Percentiles rank a stretch among this genome's conserved stretches.
These are phyloP conservation scores for Mythimna impura DNA, from an alignment of 2,888 invertebrate genomes.

Conservation along the genomic window DNA sequence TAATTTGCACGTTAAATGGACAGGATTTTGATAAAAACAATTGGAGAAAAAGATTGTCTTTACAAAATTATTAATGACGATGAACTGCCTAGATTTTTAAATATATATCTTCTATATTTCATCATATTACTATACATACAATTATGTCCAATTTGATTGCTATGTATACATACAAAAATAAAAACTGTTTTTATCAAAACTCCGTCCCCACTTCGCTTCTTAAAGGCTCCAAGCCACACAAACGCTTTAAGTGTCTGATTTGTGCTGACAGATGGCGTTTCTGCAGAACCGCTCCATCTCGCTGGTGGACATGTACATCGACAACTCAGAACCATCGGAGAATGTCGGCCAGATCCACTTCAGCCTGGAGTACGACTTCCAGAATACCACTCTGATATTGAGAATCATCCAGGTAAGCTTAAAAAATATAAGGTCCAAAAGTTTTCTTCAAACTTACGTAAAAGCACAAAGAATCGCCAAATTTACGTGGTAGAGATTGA, in stretches of 20 bases:
- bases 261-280: slow-evolving; percentile 91
- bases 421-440: neutral
- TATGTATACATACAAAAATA: neutral
- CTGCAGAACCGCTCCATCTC: slow-evolving; percentile 97
- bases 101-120: too few species aligned
- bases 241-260: slow-evolving; percentile 78
- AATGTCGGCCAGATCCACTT: slow-evolving; percentile 98
- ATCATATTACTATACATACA: too few species aligned
- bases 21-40: slow-evolving; percentile 42
- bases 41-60: neutral
- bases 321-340: slow-evolving; percentile 97
- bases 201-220: slow-evolving; percentile 27
- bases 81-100: too few species aligned
- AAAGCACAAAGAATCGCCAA: too few species aligned
- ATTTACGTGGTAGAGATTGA: too few species aligned
- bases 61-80: neutral
- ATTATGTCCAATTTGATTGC: neutral
- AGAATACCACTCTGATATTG: slow-evolving; percentile 97
- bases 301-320: slow-evolving; percentile 98
- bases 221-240: slow-evolving; percentile 45
- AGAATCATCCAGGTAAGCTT: slow-evolving; percentile 95
- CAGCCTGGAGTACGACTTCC: slow-evolving; percentile 98
- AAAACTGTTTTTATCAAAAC: slow-evolving; percentile 45
- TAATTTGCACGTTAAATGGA: slow-evolving; percentile 41
- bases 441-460: too few species aligned